Percentiles rank a stretch among this genome's conserved stretches.
phyloP scores from a whole-genome alignment of 2,888 invertebrate species.

The Stenolophus ochropezus region DNA sequence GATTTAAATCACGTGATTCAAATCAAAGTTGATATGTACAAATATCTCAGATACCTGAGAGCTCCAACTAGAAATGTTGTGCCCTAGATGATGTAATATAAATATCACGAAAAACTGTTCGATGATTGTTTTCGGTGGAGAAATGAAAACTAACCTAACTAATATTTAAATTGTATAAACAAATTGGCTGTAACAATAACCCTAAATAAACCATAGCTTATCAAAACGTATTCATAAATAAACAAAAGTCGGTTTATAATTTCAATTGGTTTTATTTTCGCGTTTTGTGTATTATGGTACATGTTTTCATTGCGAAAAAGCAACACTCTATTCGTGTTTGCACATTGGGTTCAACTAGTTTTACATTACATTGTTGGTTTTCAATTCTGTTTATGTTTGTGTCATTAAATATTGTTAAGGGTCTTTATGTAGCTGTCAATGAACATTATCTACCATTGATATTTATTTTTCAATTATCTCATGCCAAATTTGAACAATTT shows the following conservation, averaged over 20 bases:
- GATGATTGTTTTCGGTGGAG: too few species aligned
- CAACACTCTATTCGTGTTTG: constrained; percentile 18
- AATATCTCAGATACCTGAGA: too few species aligned
- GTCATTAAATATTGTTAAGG: constrained; percentile 4
- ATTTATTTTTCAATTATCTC: neutral
- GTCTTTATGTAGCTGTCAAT: neutral
- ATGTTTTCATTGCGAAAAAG: constrained; percentile 25
- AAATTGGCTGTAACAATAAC: constrained; percentile 8
- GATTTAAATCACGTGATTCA: too few species aligned
- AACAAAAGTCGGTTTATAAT: constrained; percentile 19
- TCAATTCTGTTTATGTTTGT: constrained; percentile 9
- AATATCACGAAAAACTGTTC: too few species aligned
- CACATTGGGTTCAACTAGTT: constrained; percentile 3
- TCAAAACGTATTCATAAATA: constrained; percentile 17
- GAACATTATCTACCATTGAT: neutral
- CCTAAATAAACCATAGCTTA: constrained; percentile 14
- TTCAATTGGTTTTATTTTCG: constrained; percentile 27
- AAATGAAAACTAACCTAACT: neutral
- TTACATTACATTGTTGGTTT: constrained; percentile 28
- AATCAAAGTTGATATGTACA: too few species aligned
- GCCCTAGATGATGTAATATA: too few species aligned
- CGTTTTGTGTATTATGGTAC: constrained; percentile 4
- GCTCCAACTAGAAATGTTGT: too few species aligned
- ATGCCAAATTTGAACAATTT: neutral
- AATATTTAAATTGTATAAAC: neutral